Evolutionary conservation across 2,113 vertebrate species (phyloP).

Genomic region (Phrynosoma blainvillii): DNA sequence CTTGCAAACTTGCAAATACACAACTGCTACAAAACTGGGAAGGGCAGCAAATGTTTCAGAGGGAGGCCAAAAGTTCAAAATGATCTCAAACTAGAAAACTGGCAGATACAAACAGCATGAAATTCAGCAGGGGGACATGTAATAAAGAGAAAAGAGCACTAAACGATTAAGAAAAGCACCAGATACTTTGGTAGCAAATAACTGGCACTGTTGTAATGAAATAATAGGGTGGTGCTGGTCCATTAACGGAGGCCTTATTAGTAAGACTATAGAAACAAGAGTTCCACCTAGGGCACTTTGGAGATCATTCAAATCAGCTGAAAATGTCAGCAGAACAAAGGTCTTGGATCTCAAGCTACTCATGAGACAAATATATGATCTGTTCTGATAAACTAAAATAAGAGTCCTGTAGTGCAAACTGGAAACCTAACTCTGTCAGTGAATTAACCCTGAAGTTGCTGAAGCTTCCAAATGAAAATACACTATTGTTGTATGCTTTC

Average conservation of each 20-base stretch:
- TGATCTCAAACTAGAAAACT: neutral
- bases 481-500: too few relatives aligned
- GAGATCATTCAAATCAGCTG: neutral
- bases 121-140: neutral
- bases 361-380: neutral
- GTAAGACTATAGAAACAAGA: neutral
- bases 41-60: neutral
- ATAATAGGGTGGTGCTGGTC: neutral
- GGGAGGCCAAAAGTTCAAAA: conserved; percentile 9
- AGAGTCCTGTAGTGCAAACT: neutral
- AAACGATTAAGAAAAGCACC: neutral
- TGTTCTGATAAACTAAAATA: neutral
- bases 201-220: neutral
- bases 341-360: neutral
- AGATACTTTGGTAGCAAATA: neutral
- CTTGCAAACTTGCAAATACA: neutral
- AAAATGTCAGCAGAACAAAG: neutral
- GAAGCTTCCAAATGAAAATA: neutral
- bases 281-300: neutral
- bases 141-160: neutral
- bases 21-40: neutral
- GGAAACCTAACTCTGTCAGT: neutral
- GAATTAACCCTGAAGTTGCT: neutral
- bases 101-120: neutral
- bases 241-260: neutral